Conservation (phyloP, 2,888 invertebrate species). For the Tiliacea citrago region DNA sequence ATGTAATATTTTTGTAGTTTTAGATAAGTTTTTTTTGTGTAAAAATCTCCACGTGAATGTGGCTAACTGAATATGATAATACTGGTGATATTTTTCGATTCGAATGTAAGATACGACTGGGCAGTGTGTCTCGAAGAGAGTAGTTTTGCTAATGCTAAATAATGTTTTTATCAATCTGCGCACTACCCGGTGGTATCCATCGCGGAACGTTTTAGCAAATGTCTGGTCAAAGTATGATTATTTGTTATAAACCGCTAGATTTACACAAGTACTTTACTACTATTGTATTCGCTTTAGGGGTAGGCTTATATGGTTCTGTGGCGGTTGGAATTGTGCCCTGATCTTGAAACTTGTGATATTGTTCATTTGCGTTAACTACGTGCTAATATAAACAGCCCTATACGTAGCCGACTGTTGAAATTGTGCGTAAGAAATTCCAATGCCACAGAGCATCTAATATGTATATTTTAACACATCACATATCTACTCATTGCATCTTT, state of each 20-base stretch:
- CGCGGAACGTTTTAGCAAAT: slow-evolving; percentile 70
- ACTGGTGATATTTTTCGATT: slow-evolving; percentile 85
- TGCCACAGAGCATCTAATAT: slow-evolving; percentile 65
- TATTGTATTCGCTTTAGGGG: slow-evolving; percentile 85
- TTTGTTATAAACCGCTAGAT: slow-evolving; percentile 80
- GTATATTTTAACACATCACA: slow-evolving; percentile 87
- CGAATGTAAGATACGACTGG: slow-evolving; percentile 65
- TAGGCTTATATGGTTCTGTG: slow-evolving; percentile 78
- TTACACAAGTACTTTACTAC: slow-evolving; percentile 80
- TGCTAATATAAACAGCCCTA: slow-evolving; percentile 61
- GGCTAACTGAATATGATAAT: slow-evolving; percentile 69
- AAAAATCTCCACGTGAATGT: slow-evolving; percentile 71
- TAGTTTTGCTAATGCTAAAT: slow-evolving; percentile 61
- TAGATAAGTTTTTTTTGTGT: slow-evolving; percentile 67
- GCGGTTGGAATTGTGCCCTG: slow-evolving; percentile 67
- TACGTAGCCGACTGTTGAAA: slow-evolving; percentile 47
- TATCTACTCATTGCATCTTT: slow-evolving; percentile 87
- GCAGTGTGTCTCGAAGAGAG: slow-evolving; percentile 67
- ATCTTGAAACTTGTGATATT: slow-evolving; percentile 64
- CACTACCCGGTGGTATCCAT: slow-evolving; percentile 60
- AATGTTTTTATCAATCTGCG: slow-evolving; percentile 56
- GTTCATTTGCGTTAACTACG: slow-evolving; percentile 66
- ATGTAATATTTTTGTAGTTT: slow-evolving; percentile 66
- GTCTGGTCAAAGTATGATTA: slow-evolving; percentile 84
- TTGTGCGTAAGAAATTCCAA: slow-evolving; percentile 61